Conservation (phyloP, 1,140 invertebrate genomes). For the Drosophila malerkotliana region DNA sequence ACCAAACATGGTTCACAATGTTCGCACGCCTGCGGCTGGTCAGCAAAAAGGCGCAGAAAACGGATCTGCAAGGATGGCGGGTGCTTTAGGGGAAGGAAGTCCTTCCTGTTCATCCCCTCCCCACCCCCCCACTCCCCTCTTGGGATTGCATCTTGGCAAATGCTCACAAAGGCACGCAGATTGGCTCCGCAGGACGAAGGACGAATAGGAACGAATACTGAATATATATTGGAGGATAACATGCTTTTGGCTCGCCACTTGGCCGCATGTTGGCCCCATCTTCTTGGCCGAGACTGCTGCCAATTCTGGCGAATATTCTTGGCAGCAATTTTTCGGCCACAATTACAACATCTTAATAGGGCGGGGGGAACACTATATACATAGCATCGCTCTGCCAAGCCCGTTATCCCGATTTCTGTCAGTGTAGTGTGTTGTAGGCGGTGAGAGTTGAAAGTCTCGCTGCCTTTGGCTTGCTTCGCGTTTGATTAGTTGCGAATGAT, state of each 20-base stretch:
- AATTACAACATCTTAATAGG: conserved; percentile 75
- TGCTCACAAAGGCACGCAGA: conserved; percentile 61
- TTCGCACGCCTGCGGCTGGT: conserved; percentile 54
- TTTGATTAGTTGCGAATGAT: conserved; percentile 73
- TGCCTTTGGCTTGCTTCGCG: conserved; percentile 12
- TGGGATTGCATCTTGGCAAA: conserved; percentile 53
- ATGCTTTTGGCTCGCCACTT: conserved; percentile 73
- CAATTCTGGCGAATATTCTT: conserved; percentile 54
- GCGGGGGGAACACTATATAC: conserved; percentile 11
- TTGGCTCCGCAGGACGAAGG: conserved; percentile 40
- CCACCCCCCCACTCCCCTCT: background rate
- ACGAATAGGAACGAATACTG: background rate
- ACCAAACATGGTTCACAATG: conserved; percentile 48
- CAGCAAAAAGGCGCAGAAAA: conserved; percentile 2
- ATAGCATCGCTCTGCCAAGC: background rate
- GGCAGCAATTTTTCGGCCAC: conserved; percentile 66
- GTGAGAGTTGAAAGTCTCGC: conserved; percentile 4
- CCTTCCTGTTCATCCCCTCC: no score
- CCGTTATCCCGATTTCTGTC: conserved; percentile 1
- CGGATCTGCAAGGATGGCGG: background rate
- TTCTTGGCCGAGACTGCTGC: conserved; percentile 21
- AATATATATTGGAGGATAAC: conserved; percentile 35
- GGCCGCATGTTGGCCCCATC: conserved; percentile 55
- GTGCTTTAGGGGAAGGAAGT: background rate
- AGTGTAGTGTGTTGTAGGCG: conserved; percentile 8